These are phyloP conservation scores for Mycetomoellerius zeteki DNA, from an alignment of 1,140 invertebrate genomes.

Conservation along the genomic window DNA sequence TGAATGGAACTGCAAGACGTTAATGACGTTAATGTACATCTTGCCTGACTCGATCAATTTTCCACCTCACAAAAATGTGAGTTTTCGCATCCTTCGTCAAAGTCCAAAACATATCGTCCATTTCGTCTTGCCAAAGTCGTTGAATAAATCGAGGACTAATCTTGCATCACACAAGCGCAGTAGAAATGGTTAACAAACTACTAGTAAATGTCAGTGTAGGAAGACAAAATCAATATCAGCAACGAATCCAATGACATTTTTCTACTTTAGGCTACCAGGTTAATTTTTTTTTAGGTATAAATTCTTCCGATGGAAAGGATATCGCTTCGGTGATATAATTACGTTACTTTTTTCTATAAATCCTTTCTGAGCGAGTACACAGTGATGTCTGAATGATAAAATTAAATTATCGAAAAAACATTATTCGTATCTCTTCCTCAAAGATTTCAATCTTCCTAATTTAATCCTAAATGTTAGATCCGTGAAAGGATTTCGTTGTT, in stretches of 20 bases:
- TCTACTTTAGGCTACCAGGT: neutral
- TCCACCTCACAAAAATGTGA: slow-evolving; percentile 14
- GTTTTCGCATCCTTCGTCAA: neutral
- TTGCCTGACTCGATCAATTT: slow-evolving; percentile 34
- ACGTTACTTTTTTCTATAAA: neutral
- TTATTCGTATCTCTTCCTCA: neutral
- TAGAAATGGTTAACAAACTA: slow-evolving; percentile 1
- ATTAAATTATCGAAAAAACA: neutral
- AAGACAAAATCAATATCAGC: slow-evolving; percentile 24
- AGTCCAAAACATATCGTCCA: slow-evolving; percentile 40
- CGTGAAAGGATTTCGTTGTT: neutral
- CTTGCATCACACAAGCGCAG: neutral
- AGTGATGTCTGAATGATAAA: slow-evolving; percentile 9
- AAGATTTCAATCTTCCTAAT: neutral
- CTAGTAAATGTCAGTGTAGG: slow-evolving; percentile 9
- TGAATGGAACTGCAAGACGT: slow-evolving; percentile 10
- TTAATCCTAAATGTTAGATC: slow-evolving; percentile 6
- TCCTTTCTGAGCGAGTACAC: neutral
- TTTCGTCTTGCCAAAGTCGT: slow-evolving; percentile 25
- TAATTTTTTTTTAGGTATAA: neutral
- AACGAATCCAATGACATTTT: slow-evolving; percentile 35
- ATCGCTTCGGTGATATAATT: neutral
- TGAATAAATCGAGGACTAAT: slow-evolving; percentile 13
- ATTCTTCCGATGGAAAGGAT: neutral
- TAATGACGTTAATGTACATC: slow-evolving; percentile 28